Evolutionary conservation across 2,113 vertebrate genomes (phyloP), one percentile per base, ranked within the genome.

Genomic region (Poicephalus gulielmi): DNA sequence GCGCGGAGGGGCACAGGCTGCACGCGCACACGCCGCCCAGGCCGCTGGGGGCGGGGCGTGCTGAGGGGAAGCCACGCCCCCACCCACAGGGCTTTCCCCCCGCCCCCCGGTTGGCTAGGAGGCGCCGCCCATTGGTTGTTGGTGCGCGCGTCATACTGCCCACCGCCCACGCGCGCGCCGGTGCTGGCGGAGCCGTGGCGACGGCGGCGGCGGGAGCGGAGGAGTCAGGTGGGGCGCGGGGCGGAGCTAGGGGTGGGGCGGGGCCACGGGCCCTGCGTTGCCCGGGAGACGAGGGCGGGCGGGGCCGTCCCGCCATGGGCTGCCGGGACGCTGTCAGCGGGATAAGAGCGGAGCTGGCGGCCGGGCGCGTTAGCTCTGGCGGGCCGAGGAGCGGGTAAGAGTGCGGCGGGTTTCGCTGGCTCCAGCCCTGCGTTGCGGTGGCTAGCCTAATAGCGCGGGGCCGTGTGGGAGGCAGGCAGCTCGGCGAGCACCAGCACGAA

Each of bases 281-380:
- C 96, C 97, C 27, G 66, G 96, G 96, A 86, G 96, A 97, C 96
- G 92, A 75, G 95, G 94, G 96, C 87, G 92, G 96, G 92, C 93
- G 39, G 18, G 33, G 55, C 43, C 74, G 49, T 91, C 57, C 68
- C 82, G 60, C 12, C 33, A 43, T 17, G 91, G n/a, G 41, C 74
- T 63, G 62, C 67, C 62, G 11, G 78, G 47, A 31, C 4, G 85
- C 63, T 28, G 82, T 50, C 47, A 68, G 49, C 8, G 87, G 84
- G 63, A 57, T 86, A 88, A 83, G 69, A 68, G 59, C 44, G 55
- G 39, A 53, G 73, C 46, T 92, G 79, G 39, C 13, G 63, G n/a
- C n/a, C 14, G 20, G n/a, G 27, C 7, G 66, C 19, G 79, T 18
- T 2, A 35, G 43, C 11, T 52, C 35, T 7, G 22, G 53, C 24